phyloP scores from a whole-genome alignment of 2,113 vertebrate species.

The Microcebus murinus region DNA sequence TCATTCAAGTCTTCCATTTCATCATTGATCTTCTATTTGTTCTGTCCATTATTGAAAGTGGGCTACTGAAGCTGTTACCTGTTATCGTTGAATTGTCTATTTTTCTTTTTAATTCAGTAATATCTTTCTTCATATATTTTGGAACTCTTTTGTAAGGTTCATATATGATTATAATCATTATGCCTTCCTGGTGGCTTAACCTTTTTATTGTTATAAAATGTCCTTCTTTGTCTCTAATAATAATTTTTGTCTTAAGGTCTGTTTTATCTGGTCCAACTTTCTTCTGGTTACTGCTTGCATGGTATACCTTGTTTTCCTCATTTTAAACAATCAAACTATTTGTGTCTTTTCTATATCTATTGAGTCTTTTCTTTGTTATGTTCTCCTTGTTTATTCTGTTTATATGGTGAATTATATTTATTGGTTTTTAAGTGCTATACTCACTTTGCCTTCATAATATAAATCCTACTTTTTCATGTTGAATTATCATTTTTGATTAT shows the following conservation, averaged over 20 bases:
- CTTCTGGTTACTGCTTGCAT: neutral
- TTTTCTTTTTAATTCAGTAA: neutral
- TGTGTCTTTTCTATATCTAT: neutral
- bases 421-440: neutral
- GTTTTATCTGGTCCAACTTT: neutral
- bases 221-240: neutral
- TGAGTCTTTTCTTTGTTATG: neutral
- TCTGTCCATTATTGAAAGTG: neutral
- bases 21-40: neutral
- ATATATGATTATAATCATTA: neutral
- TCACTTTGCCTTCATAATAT: neutral
- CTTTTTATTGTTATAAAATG: neutral
- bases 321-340: neutral
- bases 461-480: neutral
- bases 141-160: neutral
- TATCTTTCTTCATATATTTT: neutral
- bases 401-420: neutral
- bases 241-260: neutral
- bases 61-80: neutral
- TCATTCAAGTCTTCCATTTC: neutral
- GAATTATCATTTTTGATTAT: neutral
- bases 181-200: neutral
- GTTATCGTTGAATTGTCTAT: neutral
- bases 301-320: neutral
- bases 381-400: neutral